Percentiles rank a stretch among this genome's conserved stretches.
These are phyloP conservation scores for Numenius phaeopus DNA, from an alignment of 2,797 vertebrate species.

Conservation along the genomic window DNA sequence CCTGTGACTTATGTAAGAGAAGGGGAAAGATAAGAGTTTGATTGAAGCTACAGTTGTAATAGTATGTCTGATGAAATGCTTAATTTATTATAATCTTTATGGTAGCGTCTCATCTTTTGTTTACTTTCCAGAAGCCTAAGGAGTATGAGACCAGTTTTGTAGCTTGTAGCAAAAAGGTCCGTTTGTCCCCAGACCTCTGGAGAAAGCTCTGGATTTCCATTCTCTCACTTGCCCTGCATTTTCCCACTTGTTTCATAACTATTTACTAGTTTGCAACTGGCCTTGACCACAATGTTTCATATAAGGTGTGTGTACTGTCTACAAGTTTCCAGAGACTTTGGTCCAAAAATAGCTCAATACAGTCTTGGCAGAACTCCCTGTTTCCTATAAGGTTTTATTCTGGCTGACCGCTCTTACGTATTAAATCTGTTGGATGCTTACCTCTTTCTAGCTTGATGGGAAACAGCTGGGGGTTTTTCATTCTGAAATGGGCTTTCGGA, in stretches of 20 bases:
- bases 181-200: neutral
- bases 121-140: neutral
- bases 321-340: neutral
- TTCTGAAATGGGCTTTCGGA: conserved; percentile 15
- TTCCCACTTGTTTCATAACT: neutral
- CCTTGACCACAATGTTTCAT: neutral
- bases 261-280: neutral
- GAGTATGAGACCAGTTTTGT: neutral
- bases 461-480: conserved; percentile 31
- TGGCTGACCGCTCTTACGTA: neutral
- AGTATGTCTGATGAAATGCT: neutral
- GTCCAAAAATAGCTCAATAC: neutral
- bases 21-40: neutral
- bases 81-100: neutral
- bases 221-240: neutral
- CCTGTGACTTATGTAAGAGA: neutral
- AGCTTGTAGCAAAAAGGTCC: neutral
- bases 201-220: neutral
- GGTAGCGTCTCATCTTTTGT: neutral
- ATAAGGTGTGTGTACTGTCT: neutral
- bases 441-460: conserved; percentile 3
- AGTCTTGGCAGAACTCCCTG: neutral
- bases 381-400: conserved; percentile 19
- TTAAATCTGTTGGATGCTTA: neutral
- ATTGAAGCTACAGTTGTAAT: neutral